Conservation (phyloP, 2,113 vertebrate species). For the Varanus salvator region DNA sequence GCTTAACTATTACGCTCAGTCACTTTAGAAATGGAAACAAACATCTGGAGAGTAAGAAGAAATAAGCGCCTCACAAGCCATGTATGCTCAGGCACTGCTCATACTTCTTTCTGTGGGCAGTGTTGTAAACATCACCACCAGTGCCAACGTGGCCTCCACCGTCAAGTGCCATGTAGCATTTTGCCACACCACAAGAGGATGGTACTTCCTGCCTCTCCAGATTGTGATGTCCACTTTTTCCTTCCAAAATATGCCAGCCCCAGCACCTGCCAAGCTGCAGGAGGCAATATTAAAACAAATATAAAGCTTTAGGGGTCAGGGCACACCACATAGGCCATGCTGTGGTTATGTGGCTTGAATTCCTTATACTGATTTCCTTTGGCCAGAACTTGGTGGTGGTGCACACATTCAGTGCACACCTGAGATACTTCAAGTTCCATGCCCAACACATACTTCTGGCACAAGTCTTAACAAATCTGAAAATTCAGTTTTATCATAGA, state of each 20-base stretch:
- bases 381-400: too few species aligned
- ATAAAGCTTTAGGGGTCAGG: neutral
- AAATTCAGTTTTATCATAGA: too few species aligned
- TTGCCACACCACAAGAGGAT: neutral
- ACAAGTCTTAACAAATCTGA: too few species aligned
- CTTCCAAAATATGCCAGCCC: neutral
- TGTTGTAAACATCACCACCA: neutral
- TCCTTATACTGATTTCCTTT: too few species aligned
- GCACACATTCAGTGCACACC: too few species aligned
- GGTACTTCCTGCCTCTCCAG: neutral
- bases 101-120: neutral
- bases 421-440: too few species aligned
- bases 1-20: slow-evolving; percentile 72
- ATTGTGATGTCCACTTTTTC: neutral
- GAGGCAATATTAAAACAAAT: neutral
- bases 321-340: too few species aligned
- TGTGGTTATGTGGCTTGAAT: neutral
- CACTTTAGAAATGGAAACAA: slow-evolving; percentile 75
- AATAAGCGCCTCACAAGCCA: slow-evolving; percentile 22
- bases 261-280: neutral
- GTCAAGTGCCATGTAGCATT: neutral
- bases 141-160: neutral
- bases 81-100: neutral
- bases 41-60: slow-evolving; percentile 73
- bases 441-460: too few species aligned